phyloP scores from a whole-genome alignment of 2,888 invertebrate genomes.

The Drepana falcataria region DNA sequence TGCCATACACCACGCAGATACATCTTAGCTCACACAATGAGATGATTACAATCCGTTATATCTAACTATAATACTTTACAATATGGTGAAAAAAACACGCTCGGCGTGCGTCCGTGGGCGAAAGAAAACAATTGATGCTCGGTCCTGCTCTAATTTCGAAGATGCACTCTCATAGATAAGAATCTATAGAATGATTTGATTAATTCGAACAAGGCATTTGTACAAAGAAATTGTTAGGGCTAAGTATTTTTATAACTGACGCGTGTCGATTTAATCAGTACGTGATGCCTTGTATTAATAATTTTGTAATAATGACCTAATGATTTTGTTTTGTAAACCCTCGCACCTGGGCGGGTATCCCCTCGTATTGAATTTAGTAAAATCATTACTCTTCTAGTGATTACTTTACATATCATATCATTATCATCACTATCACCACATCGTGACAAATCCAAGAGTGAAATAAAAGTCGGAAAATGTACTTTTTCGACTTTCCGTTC shows the following conservation, averaged over 20 bases:
- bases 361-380: not conserved
- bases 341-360: slow-evolving; percentile 5
- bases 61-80: slow-evolving; percentile 55
- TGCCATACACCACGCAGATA: slow-evolving; percentile 42
- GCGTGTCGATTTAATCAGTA: slow-evolving; percentile 73
- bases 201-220: slow-evolving; percentile 69
- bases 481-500: too few species aligned
- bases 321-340: slow-evolving; percentile 30
- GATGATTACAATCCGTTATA: slow-evolving; percentile 78
- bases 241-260: slow-evolving; percentile 70
- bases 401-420: too few species aligned
- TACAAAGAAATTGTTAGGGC: slow-evolving; percentile 60
- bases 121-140: slow-evolving; percentile 72
- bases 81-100: slow-evolving; percentile 49
- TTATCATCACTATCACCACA: too few species aligned
- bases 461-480: too few species aligned
- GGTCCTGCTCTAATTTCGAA: slow-evolving; percentile 75
- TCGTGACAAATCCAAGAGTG: too few species aligned
- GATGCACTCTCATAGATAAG: slow-evolving; percentile 57
- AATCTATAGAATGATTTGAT: slow-evolving; percentile 72
- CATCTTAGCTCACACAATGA: slow-evolving; percentile 73
- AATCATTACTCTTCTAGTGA: too few species aligned
- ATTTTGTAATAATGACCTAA: slow-evolving; percentile 64
- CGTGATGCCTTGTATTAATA: slow-evolving; percentile 62
- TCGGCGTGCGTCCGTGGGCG: slow-evolving; percentile 67